Conservation (phyloP, 2,797 vertebrate species). For the Tolypeutes matacus region DNA sequence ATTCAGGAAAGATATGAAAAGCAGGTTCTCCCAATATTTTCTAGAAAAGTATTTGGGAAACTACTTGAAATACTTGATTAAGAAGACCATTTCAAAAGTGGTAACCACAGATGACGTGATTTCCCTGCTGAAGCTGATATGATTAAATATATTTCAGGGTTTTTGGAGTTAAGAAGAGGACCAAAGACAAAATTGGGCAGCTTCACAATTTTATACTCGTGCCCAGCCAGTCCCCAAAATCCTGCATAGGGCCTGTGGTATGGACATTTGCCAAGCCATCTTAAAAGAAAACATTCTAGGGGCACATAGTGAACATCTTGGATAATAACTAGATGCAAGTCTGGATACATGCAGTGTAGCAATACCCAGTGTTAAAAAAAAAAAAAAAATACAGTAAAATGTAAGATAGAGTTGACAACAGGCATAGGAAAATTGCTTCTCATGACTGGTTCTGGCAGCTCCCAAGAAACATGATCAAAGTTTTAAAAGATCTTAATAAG, state of each 20-base stretch:
- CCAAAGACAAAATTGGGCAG: background rate
- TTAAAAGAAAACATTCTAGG: background rate
- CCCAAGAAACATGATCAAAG: constrained; percentile 44
- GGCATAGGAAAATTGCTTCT: background rate
- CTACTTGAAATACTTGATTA: background rate
- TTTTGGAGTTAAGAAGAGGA: constrained; percentile 2
- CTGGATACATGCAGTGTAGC: background rate
- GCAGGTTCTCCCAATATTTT: background rate
- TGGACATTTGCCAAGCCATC: background rate
- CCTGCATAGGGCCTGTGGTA: background rate
- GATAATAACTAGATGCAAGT: background rate
- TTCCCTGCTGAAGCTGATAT: background rate
- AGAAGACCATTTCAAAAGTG: constrained; percentile 11
- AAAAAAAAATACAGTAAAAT: background rate
- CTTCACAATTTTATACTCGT: background rate
- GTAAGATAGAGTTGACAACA: background rate
- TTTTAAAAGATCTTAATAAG: constrained; percentile 12
- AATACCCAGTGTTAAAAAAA: background rate
- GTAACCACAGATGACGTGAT: background rate
- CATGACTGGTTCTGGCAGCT: background rate
- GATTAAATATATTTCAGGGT: background rate
- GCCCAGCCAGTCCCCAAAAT: background rate
- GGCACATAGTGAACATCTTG: background rate
- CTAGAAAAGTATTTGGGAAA: constrained; percentile 13
- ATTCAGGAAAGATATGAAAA: background rate